Percentiles rank a stretch among this genome's conserved stretches.
Conservation (phyloP, 2,797 vertebrate genomes). For the Dryobates pubescens region DNA sequence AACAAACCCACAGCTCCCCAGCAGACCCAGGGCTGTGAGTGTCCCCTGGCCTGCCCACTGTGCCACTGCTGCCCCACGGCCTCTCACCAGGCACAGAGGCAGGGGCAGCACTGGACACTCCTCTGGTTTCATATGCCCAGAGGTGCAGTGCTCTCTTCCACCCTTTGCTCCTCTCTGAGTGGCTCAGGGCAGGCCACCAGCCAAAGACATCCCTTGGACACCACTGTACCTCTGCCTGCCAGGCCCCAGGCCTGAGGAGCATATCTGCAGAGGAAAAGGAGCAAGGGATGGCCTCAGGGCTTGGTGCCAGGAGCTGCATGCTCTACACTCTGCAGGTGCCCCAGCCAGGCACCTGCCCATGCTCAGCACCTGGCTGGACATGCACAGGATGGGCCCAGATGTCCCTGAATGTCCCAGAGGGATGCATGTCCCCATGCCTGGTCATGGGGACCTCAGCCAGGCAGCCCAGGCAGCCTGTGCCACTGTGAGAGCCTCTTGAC, state of each 20-base stretch:
- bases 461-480: neutral
- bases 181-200: neutral
- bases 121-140: neutral
- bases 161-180: neutral
- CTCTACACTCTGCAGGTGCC: neutral
- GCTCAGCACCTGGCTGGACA: neutral
- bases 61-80: neutral
- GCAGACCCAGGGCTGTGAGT: neutral
- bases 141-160: neutral
- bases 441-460: neutral
- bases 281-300: neutral
- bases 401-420: neutral
- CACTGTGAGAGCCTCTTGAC: neutral
- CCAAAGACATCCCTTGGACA: no score
- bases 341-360: neutral
- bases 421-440: accelerated
- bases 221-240: neutral
- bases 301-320: neutral
- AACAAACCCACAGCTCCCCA: neutral
- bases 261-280: neutral
- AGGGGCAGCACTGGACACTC: neutral
- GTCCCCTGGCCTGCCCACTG: neutral
- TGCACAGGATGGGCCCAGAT: neutral
- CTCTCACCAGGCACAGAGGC: neutral
- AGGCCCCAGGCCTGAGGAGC: neutral